Conservation (phyloP, 2,888 invertebrate genomes). For the Chrysotoxum bicinctum region DNA sequence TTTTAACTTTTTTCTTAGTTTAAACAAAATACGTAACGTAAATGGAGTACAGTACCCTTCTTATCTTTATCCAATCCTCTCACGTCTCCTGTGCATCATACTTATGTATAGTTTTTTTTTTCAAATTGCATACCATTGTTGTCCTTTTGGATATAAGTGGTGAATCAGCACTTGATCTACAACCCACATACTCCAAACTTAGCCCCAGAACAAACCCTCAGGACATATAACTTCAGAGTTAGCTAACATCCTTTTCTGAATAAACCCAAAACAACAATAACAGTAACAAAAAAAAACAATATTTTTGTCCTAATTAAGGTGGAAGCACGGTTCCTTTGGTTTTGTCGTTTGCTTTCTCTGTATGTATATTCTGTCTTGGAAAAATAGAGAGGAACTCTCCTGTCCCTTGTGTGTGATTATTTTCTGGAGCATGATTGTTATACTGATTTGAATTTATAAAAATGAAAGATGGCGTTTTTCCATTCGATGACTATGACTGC, state of each 20-base stretch:
- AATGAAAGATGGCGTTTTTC: slow-evolving; percentile 30
- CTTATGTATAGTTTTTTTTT: slow-evolving; percentile 19
- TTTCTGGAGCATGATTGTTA: slow-evolving; percentile 68
- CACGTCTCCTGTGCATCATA: slow-evolving; percentile 2
- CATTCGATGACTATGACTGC: background rate
- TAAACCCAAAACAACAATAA: background rate
- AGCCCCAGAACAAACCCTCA: slow-evolving; percentile 36
- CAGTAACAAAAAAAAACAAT: slow-evolving; percentile 9
- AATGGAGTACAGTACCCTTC: slow-evolving; percentile 45
- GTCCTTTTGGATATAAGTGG: slow-evolving; percentile 39
- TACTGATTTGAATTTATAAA: slow-evolving; percentile 58
- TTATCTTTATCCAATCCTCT: slow-evolving; percentile 28
- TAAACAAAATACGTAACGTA: slow-evolving; percentile 7
- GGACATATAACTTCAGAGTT: slow-evolving; percentile 31
- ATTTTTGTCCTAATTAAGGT: slow-evolving; percentile 42
- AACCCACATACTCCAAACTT: slow-evolving; percentile 60
- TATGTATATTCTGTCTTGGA: background rate
- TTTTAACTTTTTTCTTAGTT: background rate
- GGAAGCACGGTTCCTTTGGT: slow-evolving; percentile 40
- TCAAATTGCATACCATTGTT: slow-evolving; percentile 39
- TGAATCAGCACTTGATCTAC: slow-evolving; percentile 68
- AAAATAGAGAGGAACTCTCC: background rate
- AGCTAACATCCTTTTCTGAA: slow-evolving; percentile 2
- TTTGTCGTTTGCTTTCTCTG: slow-evolving; percentile 17
- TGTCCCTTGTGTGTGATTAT: slow-evolving; percentile 30